Evolutionary conservation across 2,797 vertebrate genomes (phyloP), one percentile per base, ranked within the genome.

Genomic region (Pangasius krempfi): DNA sequence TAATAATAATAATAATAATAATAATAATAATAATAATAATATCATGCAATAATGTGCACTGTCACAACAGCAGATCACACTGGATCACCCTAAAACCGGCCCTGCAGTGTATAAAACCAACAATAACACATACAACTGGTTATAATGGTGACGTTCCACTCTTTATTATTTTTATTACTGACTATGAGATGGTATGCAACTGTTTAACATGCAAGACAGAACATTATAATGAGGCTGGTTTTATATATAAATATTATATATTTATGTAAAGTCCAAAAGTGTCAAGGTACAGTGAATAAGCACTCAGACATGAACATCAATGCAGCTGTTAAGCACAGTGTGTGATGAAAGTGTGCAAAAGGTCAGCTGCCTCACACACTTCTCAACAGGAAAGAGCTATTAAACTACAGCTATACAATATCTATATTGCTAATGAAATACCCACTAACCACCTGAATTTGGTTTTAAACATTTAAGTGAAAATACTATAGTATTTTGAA

Each of bases 281-380:
- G 30, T 52, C 30, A 44, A 14, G 30, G 60, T 22, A n/a, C 54
- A 52, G 16, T 66, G 10, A 58, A 44, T 14, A 64, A 33, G 13
- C 14, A 40, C 37, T 30, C 5, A 16, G 25, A 56, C n/a, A 85
- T 1, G 30, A 85, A 25, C 33, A 27, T 40, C 47, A 68, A 52
- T 16, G 47, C 44, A 64, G 25, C 25, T 44, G 37, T 58, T 52
- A n/a, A 66, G 8, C 54, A 30, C 37, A 62, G 72, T 13, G 73
- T 14, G 66, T 54, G 4, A 76, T n/a, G 30, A 62, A 87, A 89
- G 62, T 60, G 62, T 85, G 88, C 64, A 5, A 92, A 92, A 89
- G 91, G 87, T 92, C 86, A 91, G 22, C 13, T 60, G 9, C 75
- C 64, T 73, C 80, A 60, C 80, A 58, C 27, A 37, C 56, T n/a